These are phyloP conservation scores for Piaya cayana DNA, from an alignment of 2,113 vertebrate genomes.

Conservation along the genomic window DNA sequence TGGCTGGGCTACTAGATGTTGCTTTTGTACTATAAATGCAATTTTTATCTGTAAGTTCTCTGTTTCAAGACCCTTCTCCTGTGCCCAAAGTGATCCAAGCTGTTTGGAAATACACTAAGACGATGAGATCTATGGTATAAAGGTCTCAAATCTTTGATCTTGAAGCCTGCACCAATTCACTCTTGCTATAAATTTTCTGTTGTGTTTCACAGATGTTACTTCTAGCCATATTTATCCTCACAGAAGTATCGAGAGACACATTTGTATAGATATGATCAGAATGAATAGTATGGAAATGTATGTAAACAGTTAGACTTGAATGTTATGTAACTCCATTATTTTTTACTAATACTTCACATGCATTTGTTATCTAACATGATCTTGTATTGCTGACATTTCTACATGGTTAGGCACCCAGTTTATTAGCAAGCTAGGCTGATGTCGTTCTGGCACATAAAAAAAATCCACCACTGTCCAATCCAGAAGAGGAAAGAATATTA, in stretches of 20 bases:
- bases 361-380: background rate
- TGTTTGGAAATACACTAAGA: background rate
- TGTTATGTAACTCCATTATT: background rate
- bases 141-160: background rate
- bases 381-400: background rate
- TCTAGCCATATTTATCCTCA: background rate
- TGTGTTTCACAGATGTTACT: background rate
- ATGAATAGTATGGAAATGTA: background rate
- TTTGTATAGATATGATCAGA: background rate
- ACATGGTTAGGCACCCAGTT: background rate
- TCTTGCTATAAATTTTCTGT: background rate
- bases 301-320: background rate
- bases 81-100: background rate
- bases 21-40: background rate
- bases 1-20: background rate
- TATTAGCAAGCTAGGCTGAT: background rate
- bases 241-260: background rate
- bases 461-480: background rate
- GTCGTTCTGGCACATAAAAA: background rate
- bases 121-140: background rate
- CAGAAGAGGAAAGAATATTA: background rate
- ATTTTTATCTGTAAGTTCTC: background rate
- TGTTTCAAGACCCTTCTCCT: background rate
- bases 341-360: background rate
- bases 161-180: background rate